phyloP scores from a whole-genome alignment of 1,140 invertebrate genomes.

The Agrypnia vestita region DNA sequence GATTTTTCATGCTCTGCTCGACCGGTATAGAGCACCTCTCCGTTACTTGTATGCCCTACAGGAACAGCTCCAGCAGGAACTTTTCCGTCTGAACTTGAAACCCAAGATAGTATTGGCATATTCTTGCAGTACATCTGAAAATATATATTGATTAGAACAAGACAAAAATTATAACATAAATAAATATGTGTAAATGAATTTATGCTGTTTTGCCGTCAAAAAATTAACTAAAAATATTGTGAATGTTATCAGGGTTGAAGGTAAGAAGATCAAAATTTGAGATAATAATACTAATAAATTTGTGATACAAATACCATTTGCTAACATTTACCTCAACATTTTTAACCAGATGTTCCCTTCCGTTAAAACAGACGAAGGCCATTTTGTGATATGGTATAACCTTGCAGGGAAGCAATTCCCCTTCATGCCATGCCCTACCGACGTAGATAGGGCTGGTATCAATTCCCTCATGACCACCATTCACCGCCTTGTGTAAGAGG shows the following conservation, averaged over 20 bases:
- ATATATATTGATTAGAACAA: not conserved
- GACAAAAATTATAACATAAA: too few species aligned
- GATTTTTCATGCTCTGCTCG: constrained; percentile 64
- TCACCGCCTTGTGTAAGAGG: constrained; percentile 70
- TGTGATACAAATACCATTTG: too few species aligned
- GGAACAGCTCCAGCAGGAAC: constrained; percentile 43
- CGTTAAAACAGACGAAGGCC: constrained; percentile 17
- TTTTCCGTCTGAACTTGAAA: constrained; percentile 6
- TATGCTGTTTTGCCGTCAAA: too few species aligned
- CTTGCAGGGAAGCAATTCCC: constrained; percentile 84
- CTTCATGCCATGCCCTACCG: constrained; percentile 81
- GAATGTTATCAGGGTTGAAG: too few species aligned
- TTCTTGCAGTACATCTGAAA: constrained; percentile 46
- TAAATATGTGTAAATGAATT: too few species aligned
- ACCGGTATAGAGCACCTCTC: constrained; percentile 35
- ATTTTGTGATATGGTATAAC: constrained; percentile 73
- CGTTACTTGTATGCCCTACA: constrained; percentile 25
- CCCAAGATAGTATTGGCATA: constrained; percentile 24
- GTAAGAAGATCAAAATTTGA: too few species aligned
- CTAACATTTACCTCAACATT: constrained; percentile 35
- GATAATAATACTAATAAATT: too few species aligned
- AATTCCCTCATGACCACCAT: constrained; percentile 78
- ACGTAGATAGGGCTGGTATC: constrained; percentile 83
- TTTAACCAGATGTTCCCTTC: constrained; percentile 19
- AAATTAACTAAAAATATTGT: too few species aligned